Evolutionary conservation across 2,888 invertebrate species (phyloP).

Genomic region (Panorpa germanica): DNA sequence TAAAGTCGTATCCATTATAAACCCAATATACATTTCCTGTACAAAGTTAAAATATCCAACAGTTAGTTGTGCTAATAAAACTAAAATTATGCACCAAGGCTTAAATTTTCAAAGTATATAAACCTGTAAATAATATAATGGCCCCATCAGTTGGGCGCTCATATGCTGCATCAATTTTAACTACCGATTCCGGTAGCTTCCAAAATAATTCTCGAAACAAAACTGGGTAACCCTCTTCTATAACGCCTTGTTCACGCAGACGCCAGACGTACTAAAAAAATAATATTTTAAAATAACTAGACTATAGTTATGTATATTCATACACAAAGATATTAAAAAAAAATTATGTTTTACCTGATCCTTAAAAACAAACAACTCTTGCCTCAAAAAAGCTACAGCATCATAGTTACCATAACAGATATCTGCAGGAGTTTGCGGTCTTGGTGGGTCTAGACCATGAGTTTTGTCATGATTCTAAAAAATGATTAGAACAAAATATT

Average conservation of each 20-base stretch:
- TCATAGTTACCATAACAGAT: conserved; percentile 49
- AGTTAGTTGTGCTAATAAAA: neutral
- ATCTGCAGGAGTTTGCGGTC: conserved; percentile 25
- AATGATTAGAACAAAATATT: too few species aligned
- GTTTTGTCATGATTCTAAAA: too few species aligned
- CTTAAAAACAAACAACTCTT: conserved; percentile 39
- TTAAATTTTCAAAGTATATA: conserved; percentile 12
- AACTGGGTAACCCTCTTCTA: conserved; percentile 30
- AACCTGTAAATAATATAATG: conserved; percentile 49
- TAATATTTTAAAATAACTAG: too few species aligned
- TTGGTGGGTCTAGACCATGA: conserved; percentile 2
- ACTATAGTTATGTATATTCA: too few species aligned
- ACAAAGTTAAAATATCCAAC: conserved; percentile 7
- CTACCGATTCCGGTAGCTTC: conserved; percentile 32
- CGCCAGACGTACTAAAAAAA: conserved; percentile 58
- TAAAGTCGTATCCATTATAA: conserved; percentile 35
- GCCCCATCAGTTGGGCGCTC: conserved; percentile 43
- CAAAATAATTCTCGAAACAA: conserved; percentile 37
- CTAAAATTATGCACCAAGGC: conserved; percentile 1
- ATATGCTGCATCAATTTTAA: conserved; percentile 47
- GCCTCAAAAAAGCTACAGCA: conserved; percentile 40
- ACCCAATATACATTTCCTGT: conserved; percentile 46
- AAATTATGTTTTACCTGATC: too few species aligned
- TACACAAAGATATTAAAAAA: too few species aligned
- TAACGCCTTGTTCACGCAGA: conserved; percentile 25